A percentile compares a stretch with the other conserved stretches of the same genome.
These are phyloP conservation scores for Chauna torquata DNA, from an alignment of 2,113 vertebrate species.

Conservation along the genomic window DNA sequence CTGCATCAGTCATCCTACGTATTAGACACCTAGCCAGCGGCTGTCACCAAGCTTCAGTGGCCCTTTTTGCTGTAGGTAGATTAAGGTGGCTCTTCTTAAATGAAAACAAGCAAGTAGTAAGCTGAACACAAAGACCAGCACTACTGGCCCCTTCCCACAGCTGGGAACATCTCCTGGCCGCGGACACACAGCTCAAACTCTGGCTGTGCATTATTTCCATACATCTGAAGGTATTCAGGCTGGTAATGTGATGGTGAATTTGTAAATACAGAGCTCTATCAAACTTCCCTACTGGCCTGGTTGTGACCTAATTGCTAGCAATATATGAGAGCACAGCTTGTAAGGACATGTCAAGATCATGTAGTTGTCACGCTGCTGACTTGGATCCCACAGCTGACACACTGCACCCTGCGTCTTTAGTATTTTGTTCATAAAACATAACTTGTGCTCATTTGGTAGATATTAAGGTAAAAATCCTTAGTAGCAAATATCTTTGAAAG, in stretches of 20 bases:
- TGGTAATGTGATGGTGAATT: background rate
- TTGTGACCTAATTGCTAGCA: background rate
- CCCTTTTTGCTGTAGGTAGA: background rate
- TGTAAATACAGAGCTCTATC: background rate
- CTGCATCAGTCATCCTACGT: background rate
- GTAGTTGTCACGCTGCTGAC: background rate
- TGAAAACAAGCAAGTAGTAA: background rate
- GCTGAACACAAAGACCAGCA: background rate
- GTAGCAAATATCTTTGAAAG: background rate
- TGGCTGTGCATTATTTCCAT: background rate
- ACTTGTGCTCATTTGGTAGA: background rate
- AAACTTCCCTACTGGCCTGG: background rate
- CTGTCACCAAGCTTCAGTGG: background rate
- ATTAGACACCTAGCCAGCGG: background rate
- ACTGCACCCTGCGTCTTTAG: background rate
- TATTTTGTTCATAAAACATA: background rate
- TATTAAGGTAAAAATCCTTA: background rate
- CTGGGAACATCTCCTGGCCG: background rate
- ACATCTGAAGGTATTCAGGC: background rate
- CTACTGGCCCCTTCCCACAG: background rate
- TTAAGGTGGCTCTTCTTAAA: background rate
- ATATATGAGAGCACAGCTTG: background rate
- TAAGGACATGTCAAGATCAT: background rate
- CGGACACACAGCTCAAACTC: background rate
- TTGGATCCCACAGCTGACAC: background rate